Percentiles rank a stretch among this genome's conserved stretches.
Evolutionary conservation across 2,888 invertebrate genomes (phyloP).

Genomic region (Cantharis flavilabris): DNA sequence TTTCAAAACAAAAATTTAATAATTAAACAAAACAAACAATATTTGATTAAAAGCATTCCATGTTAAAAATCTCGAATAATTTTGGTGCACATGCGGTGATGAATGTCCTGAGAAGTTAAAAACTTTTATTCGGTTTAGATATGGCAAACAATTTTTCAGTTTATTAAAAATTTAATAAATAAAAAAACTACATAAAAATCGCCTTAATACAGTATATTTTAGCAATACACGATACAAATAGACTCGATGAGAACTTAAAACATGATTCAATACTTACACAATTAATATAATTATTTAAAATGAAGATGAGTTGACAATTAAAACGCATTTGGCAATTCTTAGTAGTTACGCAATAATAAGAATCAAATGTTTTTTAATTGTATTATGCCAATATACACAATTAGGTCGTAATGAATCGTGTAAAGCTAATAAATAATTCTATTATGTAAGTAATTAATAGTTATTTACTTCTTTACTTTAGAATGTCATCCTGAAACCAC

Average conservation of each 20-base stretch:
- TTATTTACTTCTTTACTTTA: constrained; percentile 9
- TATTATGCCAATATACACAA: not conserved
- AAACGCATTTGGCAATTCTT: not conserved
- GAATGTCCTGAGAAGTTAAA: not conserved
- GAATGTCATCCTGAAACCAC: constrained; percentile 40
- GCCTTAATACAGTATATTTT: constrained; percentile 31
- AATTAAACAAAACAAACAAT: too few relatives aligned
- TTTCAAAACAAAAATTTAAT: too few relatives aligned
- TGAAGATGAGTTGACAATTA: not conserved
- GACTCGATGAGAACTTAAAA: not conserved
- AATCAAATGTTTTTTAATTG: not conserved
- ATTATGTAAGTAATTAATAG: constrained; percentile 20
- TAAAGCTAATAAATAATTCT: constrained; percentile 22
- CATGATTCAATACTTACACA: constrained; percentile 3
- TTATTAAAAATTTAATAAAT: constrained; percentile 41
- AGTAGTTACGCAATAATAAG: not conserved
- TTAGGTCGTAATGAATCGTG: constrained; percentile 20
- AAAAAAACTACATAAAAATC: constrained; percentile 39
- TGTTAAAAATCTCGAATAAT: too few relatives aligned
- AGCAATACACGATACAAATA: constrained; percentile 26
- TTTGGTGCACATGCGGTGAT: too few relatives aligned
- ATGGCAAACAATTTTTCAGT: constrained; percentile 1
- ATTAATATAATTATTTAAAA: not conserved
- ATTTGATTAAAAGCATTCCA: too few relatives aligned
- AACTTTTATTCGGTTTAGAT: not conserved